Evolutionary conservation across 2,797 vertebrate genomes (phyloP).

Genomic region (Diplodus sargus): DNA sequence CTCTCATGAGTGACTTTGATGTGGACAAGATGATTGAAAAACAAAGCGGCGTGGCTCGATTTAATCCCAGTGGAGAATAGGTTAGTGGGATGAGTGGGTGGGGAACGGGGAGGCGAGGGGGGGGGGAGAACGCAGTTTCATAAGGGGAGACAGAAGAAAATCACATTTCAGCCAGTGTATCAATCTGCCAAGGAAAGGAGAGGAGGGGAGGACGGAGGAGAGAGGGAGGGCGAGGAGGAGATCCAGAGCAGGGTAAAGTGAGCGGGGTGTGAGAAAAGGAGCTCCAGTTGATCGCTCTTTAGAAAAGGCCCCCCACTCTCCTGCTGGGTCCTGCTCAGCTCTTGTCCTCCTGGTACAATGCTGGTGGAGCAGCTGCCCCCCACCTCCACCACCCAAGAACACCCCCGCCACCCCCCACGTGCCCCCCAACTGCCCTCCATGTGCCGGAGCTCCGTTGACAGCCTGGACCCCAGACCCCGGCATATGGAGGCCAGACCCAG

Average conservation of each 20-base stretch:
- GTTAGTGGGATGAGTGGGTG: constrained; percentile 74
- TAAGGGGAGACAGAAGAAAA: constrained; percentile 77
- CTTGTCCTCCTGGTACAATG: constrained; percentile 84
- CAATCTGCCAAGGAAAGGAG: constrained; percentile 79
- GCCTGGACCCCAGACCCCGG: constrained; percentile 82
- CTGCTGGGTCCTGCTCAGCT: constrained; percentile 84
- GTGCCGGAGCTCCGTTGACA: constrained; percentile 74
- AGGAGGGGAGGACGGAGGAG: constrained; percentile 54
- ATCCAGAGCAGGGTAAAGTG: constrained; percentile 52
- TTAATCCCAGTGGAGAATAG: constrained; percentile 78
- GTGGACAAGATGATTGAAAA: constrained; percentile 84
- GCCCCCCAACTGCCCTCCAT: constrained; percentile 80
- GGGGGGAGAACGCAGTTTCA: constrained; percentile 65
- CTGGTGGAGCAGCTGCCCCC: constrained; percentile 68
- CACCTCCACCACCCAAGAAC: constrained; percentile 20
- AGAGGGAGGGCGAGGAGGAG: constrained; percentile 55
- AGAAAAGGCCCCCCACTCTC: constrained; percentile 83
- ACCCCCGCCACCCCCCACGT: constrained; percentile 16
- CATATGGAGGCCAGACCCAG: constrained; percentile 84
- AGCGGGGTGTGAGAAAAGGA: constrained; percentile 85
- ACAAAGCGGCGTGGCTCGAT: constrained; percentile 77
- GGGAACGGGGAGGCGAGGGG: neutral
- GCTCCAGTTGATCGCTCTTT: constrained; percentile 84
- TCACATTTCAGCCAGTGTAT: constrained; percentile 83
- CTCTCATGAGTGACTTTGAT: constrained; percentile 83